These are phyloP conservation scores for Silurus glanis DNA, from an alignment of 2,113 vertebrate genomes.

Conservation along the genomic window DNA sequence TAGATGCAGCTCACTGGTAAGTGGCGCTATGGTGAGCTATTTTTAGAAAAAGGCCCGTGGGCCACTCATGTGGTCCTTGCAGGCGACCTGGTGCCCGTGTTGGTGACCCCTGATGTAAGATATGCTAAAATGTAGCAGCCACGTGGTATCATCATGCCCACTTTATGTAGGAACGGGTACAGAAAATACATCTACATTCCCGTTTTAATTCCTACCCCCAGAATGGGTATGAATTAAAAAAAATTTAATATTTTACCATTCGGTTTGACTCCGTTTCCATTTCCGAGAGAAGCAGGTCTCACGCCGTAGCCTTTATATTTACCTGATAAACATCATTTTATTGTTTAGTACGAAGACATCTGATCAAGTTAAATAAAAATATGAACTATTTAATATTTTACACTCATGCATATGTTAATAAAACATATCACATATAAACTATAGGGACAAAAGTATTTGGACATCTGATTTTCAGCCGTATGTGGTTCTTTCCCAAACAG, in stretches of 20 bases:
- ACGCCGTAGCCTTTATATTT: constrained; percentile 15
- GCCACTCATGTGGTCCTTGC: too few relatives aligned
- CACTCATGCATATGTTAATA: not conserved
- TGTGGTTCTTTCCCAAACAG: too few relatives aligned
- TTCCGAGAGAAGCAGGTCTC: constrained; percentile 7
- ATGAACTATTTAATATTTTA: too few relatives aligned
- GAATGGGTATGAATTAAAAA: not conserved
- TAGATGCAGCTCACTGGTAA: too few relatives aligned
- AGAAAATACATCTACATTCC: not conserved
- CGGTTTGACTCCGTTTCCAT: constrained; percentile 26
- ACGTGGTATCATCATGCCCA: not conserved
- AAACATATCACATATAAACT: not conserved
- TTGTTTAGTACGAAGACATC: not conserved
- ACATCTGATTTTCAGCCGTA: too few relatives aligned
- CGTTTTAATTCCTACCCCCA: not conserved
- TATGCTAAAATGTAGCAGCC: not conserved
- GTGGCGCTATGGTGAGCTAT: too few relatives aligned
- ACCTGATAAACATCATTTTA: not conserved
- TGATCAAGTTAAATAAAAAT: not conserved
- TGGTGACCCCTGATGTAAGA: too few relatives aligned
- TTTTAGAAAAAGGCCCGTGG: too few relatives aligned
- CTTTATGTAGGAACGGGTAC: not conserved
- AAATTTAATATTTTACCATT: not conserved
- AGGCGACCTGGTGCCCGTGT: too few relatives aligned
- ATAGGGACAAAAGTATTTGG: not conserved